Evolutionary conservation across 2,797 vertebrate genomes (phyloP).

Genomic region (Typhlichthys subterraneus): DNA sequence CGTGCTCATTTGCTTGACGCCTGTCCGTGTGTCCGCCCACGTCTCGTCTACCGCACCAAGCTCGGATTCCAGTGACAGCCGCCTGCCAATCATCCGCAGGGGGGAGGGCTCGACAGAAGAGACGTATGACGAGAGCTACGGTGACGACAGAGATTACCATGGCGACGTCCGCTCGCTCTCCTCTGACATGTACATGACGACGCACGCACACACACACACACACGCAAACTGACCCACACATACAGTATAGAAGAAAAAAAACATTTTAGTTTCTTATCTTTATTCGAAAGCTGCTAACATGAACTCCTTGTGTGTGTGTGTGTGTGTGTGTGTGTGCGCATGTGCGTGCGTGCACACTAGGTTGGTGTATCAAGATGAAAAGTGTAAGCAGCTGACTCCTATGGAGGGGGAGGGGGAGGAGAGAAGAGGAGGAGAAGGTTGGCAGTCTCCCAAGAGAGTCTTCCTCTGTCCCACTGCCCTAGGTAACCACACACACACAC

Average conservation of each 20-base stretch:
- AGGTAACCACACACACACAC: conserved; percentile 66
- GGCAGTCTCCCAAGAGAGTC: conserved; percentile 87
- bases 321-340: conserved; percentile 5
- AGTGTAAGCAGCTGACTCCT: conserved; percentile 89
- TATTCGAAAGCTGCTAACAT: neutral
- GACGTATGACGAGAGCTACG: conserved; percentile 84
- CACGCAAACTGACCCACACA: conserved; percentile 4
- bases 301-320: neutral
- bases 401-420: conserved; percentile 78
- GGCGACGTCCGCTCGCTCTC: conserved; percentile 88
- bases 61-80: conserved; percentile 91
- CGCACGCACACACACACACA: neutral
- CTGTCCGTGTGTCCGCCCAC: conserved; percentile 35
- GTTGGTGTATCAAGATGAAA: conserved; percentile 90
- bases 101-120: conserved; percentile 88
- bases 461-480: conserved; percentile 92
- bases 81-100: conserved; percentile 85
- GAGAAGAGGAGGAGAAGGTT: conserved; percentile 71
- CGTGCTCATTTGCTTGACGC: neutral
- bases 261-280: neutral
- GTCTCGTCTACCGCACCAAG: conserved; percentile 62
- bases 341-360: conserved; percentile 66
- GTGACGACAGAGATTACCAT: conserved; percentile 83
- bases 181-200: conserved; percentile 85
- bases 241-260: neutral